Evolutionary conservation across 2,888 invertebrate genomes (phyloP).

Genomic region (Agapetus fuscipes): DNA sequence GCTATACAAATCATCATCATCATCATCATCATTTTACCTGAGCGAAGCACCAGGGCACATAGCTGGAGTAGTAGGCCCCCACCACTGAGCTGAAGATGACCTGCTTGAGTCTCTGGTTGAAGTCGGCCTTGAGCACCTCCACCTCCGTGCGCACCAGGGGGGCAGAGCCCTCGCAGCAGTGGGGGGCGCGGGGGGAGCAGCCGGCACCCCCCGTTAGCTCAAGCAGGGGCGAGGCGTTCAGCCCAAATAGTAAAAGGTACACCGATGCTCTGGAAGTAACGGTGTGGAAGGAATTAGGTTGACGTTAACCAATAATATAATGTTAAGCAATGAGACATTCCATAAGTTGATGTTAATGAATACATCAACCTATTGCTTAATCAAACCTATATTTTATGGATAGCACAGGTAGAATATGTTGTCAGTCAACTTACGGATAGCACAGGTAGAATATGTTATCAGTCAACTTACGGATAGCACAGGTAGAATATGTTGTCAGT

Average conservation of each 20-base stretch:
- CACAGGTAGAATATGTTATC: too few species aligned
- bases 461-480: too few species aligned
- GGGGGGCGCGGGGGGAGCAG: conserved; percentile 55
- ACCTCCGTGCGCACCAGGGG: conserved; percentile 73
- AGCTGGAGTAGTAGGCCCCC: conserved; percentile 80
- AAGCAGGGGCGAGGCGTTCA: conserved; percentile 66
- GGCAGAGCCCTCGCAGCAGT: conserved; percentile 67
- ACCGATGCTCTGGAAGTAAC: conserved; percentile 60
- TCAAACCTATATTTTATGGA: too few species aligned
- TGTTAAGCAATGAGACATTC: too few species aligned
- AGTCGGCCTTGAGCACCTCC: conserved; percentile 72
- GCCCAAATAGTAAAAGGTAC: conserved; percentile 74
- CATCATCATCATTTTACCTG: conserved; percentile 50
- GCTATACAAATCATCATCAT: too few species aligned
- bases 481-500: too few species aligned
- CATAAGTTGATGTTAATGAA: too few species aligned
- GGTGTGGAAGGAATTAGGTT: too few species aligned
- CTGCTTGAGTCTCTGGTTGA: conserved; percentile 82
- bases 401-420: too few species aligned
- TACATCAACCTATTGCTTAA: too few species aligned
- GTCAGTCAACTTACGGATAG: too few species aligned
- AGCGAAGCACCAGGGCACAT: conserved; percentile 83
- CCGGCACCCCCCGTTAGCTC: conserved; percentile 43
- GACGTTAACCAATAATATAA: too few species aligned
- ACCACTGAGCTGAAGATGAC: conserved; percentile 76